Percentiles rank a stretch among this genome's conserved stretches.
Conservation (phyloP, 1,140 invertebrate species). For the Conus betulinus region DNA sequence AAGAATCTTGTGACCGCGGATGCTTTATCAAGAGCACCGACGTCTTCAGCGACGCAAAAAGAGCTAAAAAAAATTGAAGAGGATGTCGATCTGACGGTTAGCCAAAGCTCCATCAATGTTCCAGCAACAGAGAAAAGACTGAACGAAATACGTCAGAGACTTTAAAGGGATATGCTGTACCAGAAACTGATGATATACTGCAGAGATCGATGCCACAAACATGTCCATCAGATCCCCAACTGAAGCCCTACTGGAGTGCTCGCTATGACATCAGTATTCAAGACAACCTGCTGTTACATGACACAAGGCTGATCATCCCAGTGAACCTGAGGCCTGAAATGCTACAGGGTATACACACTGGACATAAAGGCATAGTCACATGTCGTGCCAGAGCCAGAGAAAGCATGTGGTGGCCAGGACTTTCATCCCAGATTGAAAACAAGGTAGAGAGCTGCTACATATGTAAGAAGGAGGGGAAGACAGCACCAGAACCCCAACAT, state of each 20-base stretch:
- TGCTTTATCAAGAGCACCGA: not conserved
- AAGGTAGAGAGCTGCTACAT: not conserved
- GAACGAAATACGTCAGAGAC: not conserved
- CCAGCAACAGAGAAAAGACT: not conserved
- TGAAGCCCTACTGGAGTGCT: conserved; percentile 2
- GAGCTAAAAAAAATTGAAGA: not conserved
- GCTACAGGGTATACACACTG: not conserved
- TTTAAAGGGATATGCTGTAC: not conserved
- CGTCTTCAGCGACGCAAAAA: not conserved
- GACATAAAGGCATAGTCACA: not conserved
- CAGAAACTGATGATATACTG: not conserved
- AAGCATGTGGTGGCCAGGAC: not conserved
- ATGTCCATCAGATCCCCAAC: not conserved
- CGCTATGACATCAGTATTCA: not conserved
- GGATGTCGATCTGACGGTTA: not conserved
- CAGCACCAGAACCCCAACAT: not conserved
- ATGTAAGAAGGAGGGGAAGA: not conserved
- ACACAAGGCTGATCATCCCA: not conserved
- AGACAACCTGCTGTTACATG: not conserved
- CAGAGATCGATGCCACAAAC: not conserved
- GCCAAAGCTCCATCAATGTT: not conserved
- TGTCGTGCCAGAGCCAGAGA: not conserved
- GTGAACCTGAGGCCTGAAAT: not conserved
- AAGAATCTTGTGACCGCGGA: not conserved
- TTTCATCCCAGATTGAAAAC: not conserved